Conservation (phyloP, 2,113 vertebrate species). For the Dasypus novemcinctus region DNA sequence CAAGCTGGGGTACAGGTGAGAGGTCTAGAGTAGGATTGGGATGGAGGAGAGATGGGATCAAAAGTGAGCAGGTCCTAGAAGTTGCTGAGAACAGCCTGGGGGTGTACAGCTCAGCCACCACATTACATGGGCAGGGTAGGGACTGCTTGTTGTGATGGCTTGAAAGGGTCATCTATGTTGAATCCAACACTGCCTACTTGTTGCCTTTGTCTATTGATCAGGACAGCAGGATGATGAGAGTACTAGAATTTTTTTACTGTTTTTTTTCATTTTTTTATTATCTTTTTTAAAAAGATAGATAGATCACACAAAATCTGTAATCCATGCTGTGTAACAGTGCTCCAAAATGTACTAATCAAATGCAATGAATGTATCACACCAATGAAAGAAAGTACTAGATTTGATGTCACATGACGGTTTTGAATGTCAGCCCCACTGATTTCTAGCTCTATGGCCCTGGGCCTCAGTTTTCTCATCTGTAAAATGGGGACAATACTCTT, state of each 20-base stretch:
- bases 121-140: rapidly evolving
- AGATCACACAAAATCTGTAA: too few relatives aligned
- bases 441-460: neutral
- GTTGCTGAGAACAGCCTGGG: neutral
- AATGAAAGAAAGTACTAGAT: neutral
- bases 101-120: neutral
- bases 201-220: neutral
- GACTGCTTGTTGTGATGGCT: neutral
- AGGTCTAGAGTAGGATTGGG: neutral
- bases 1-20: neutral
- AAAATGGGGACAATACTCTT: neutral
- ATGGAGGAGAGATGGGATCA: neutral
- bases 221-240: neutral
- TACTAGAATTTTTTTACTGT: too few relatives aligned
- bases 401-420: neutral
- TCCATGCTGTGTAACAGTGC: too few relatives aligned
- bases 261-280: too few relatives aligned
- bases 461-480: too few relatives aligned
- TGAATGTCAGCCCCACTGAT: neutral
- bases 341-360: too few relatives aligned
- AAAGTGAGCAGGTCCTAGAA: neutral
- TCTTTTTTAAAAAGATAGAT: too few relatives aligned
- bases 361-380: too few relatives aligned
- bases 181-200: neutral
- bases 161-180: neutral